Evolutionary conservation across 2,113 vertebrate genomes (phyloP), one percentile per base, ranked within the genome.

Genomic region (Pleuronectes platessa): DNA sequence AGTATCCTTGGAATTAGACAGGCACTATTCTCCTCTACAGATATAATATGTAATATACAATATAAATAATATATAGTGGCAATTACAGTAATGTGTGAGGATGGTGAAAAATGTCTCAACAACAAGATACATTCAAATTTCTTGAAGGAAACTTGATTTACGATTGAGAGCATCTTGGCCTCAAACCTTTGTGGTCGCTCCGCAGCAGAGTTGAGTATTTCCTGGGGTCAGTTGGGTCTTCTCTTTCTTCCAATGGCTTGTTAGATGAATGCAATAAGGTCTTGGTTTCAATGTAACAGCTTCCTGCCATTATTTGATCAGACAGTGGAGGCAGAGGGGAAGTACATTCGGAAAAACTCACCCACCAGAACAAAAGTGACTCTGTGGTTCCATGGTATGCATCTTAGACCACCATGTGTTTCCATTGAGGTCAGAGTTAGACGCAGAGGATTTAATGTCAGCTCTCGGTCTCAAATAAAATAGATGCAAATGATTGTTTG

Each of bases 301-400:
- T 7, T 69, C 20, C 60, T 73, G 11, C 10, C 42, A 63, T 53
- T 45, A 13, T 64, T 67, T 47, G 26, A 42, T 45, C 12, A 51
- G 61, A 62, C 2, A n/a, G 56, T 21, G 40, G 27, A 31, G n/a
- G 24, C 66, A 68, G 26, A 66, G 21, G 74, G 77, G 69, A 87
- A 83, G 66, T 37, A 21, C n/a, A 54, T 67, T 23, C 56, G 31
- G 17, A 55, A 68, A 71, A 69, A 9, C 58, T 69, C 68, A 51
- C 40, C 78, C 69, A 0, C 64, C 3, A 0, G 49, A 77, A 61
- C 26, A 58, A 81, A 81, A 31, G 18, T 9, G 47, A 27, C 20
- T 6, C 18, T 15, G 47, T 18, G 15, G 79, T 78, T 54, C 23
- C 3, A 37, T 26, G 61, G 21, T 24, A 18, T 31, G 6, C 3